Conservation (phyloP, 2,888 invertebrate species). For the Serrognathus titanus region DNA sequence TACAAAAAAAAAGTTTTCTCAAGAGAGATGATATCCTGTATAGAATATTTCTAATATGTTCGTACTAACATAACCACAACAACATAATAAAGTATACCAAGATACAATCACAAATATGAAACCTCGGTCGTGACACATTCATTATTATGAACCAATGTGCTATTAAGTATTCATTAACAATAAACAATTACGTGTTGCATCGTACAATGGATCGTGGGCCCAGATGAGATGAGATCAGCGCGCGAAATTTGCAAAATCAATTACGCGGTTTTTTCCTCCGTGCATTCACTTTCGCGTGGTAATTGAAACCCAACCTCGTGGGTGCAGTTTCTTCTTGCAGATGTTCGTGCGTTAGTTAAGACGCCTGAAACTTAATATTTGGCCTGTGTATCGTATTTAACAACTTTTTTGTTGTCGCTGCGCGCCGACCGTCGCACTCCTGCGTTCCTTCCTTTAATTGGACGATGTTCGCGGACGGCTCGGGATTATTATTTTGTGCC, state of each 20-base stretch:
- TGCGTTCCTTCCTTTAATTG: no score
- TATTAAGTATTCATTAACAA: slow-evolving; percentile 2
- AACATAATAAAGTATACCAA: slow-evolving; percentile 4
- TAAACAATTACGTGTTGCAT: neutral
- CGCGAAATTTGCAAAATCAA: slow-evolving; percentile 1
- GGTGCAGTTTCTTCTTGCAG: neutral
- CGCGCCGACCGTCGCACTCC: neutral
- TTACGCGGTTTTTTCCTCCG: neutral
- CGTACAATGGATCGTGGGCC: neutral
- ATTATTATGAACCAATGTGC: neutral
- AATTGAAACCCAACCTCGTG: neutral
- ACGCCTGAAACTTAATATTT: no score
- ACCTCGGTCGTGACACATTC: no score
- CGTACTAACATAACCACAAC: slow-evolving; percentile 2
- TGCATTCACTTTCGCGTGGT: slow-evolving; percentile 1
- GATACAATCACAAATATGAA: neutral
- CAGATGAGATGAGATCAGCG: neutral
- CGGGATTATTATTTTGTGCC: no score
- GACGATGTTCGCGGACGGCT: no score
- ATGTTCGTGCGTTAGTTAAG: neutral
- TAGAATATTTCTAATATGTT: no score
- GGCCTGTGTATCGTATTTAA: no score
- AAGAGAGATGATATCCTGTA: no score
- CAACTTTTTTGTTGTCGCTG: no score
- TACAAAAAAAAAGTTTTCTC: no score